phyloP scores from a whole-genome alignment of 1,140 invertebrate genomes.

The Oryzaephilus surinamensis region DNA sequence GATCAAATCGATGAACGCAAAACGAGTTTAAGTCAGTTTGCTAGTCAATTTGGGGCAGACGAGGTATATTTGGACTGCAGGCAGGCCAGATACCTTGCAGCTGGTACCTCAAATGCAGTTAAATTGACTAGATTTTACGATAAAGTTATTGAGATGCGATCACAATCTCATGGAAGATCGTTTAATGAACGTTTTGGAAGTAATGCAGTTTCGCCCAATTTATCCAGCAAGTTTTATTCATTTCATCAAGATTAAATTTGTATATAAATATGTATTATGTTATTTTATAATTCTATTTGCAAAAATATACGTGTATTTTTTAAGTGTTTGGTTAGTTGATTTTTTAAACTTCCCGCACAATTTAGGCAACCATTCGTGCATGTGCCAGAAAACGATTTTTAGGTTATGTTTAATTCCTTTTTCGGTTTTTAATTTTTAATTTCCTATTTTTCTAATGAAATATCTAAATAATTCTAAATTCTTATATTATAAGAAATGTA shows the following conservation, averaged over 20 bases:
- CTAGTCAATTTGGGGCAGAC: slow-evolving; percentile 86
- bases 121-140: slow-evolving; percentile 91
- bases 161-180: slow-evolving; percentile 13
- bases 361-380: too few species aligned
- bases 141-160: slow-evolving; percentile 50
- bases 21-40: slow-evolving; percentile 47
- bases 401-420: too few species aligned
- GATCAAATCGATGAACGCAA: slow-evolving; percentile 68
- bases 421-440: background rate
- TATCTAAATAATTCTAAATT: too few species aligned
- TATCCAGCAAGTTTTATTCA: slow-evolving; percentile 32
- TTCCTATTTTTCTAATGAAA: too few species aligned
- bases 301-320: too few species aligned
- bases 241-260: slow-evolving; percentile 29
- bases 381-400: too few species aligned
- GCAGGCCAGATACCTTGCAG: slow-evolving; percentile 72
- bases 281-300: slow-evolving; percentile 1
- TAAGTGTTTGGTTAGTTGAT: too few species aligned
- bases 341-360: too few species aligned
- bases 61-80: slow-evolving; percentile 83
- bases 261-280: too few species aligned
- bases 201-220: slow-evolving; percentile 22
- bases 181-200: slow-evolving; percentile 25
- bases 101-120: slow-evolving; percentile 82
- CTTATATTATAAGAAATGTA: too few species aligned